phyloP scores from a whole-genome alignment of 2,888 invertebrate genomes.

The Drosophila hamatofila region DNA sequence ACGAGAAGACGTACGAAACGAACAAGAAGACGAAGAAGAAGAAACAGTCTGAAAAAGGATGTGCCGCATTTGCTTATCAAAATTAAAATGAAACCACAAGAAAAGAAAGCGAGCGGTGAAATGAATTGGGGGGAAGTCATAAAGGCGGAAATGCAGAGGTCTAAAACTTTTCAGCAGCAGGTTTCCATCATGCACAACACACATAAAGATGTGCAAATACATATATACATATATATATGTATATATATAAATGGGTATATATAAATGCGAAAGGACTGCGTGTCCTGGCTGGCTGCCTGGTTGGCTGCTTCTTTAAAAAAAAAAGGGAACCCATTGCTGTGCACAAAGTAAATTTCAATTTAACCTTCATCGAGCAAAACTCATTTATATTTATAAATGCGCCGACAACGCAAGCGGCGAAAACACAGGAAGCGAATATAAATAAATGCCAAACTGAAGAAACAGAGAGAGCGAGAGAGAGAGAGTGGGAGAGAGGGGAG shows the following conservation, averaged over 20 bases:
- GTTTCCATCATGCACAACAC: constrained; percentile 57
- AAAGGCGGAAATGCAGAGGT: constrained; percentile 56
- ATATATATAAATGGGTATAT: neutral
- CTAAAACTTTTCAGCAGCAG: constrained; percentile 64
- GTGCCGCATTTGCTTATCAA: constrained; percentile 71
- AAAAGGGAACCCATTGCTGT: constrained; percentile 41
- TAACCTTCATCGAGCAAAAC: constrained; percentile 83
- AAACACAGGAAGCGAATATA: constrained; percentile 63
- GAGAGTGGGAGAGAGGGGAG: constrained; percentile 1
- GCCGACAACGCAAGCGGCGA: constrained; percentile 59
- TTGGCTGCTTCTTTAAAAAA: constrained; percentile 36
- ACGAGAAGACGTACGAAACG: constrained; percentile 8
- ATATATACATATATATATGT: neutral
- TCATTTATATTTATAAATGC: constrained; percentile 86
- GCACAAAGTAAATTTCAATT: constrained; percentile 78
- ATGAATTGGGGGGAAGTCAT: constrained; percentile 29
- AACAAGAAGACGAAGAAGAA: neutral
- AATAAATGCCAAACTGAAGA: constrained; percentile 64
- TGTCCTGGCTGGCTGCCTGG: constrained; percentile 22
- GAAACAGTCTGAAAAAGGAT: constrained; percentile 44
- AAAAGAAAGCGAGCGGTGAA: constrained; percentile 3
- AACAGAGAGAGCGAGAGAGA: neutral
- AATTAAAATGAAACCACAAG: constrained; percentile 71
- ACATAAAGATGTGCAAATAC: constrained; percentile 4
- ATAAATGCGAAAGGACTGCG: constrained; percentile 24